Conservation (phyloP, 1,140 invertebrate genomes). For the Macrosteles quadrilineatus region DNA sequence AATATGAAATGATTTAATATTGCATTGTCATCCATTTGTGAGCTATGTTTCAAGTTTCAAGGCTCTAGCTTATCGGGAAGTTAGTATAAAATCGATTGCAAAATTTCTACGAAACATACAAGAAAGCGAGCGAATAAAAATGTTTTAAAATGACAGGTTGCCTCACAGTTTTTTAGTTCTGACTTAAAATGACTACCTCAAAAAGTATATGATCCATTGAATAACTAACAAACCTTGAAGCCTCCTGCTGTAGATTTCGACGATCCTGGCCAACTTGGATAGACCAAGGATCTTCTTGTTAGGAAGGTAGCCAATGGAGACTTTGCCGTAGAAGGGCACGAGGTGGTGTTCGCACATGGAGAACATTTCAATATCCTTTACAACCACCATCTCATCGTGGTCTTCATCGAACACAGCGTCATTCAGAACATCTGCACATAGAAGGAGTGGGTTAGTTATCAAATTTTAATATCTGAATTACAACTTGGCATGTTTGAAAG, state of each 20-base stretch:
- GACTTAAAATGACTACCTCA: neutral
- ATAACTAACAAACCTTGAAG: slow-evolving; percentile 72
- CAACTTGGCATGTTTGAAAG: too few species aligned
- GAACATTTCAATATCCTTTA: slow-evolving; percentile 99
- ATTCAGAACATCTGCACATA: slow-evolving; percentile 86
- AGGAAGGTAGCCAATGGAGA: slow-evolving; percentile 98
- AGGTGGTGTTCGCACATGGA: slow-evolving; percentile 99
- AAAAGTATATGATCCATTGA: slow-evolving; percentile 35
- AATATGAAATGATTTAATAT: too few species aligned
- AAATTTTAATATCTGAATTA: too few species aligned
- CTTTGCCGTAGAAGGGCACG: slow-evolving; percentile 98
- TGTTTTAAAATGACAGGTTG: neutral
- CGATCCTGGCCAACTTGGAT: slow-evolving; percentile 90
- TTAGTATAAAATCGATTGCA: too few species aligned
- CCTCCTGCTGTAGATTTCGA: slow-evolving; percentile 94
- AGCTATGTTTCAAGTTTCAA: too few species aligned
- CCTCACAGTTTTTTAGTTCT: neutral
- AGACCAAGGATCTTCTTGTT: slow-evolving; percentile 96
- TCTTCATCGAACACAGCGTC: slow-evolving; percentile 99
- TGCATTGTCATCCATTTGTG: too few species aligned
- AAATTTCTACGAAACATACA: too few species aligned
- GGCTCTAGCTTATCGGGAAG: too few species aligned
- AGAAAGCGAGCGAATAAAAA: too few species aligned
- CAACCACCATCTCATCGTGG: slow-evolving; percentile 99
- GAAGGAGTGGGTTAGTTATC: too few species aligned